Percentiles rank a stretch among this genome's conserved stretches.
Evolutionary conservation across 1,140 invertebrate species (phyloP).

Genomic region (Parapsyche elsis): DNA sequence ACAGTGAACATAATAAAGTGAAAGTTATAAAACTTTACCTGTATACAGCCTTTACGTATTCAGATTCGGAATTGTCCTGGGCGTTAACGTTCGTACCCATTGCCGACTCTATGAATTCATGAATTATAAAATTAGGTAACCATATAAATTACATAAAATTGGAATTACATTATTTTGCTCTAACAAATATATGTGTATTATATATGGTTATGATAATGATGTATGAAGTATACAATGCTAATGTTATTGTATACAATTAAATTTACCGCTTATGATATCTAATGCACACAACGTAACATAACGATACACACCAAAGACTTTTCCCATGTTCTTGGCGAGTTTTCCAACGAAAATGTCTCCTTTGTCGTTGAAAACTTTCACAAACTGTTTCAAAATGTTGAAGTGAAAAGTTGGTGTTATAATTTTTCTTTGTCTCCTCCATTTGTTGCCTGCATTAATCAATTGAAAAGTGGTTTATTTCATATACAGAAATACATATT

Average conservation of each 20-base stretch:
- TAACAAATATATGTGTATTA: not conserved
- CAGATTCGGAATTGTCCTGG: constrained; percentile 24
- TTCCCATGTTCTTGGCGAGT: constrained; percentile 69
- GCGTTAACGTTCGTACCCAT: constrained; percentile 39
- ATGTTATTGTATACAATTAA: not conserved
- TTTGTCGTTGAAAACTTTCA: constrained; percentile 84
- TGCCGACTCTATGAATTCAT: constrained; percentile 36
- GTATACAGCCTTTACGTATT: constrained; percentile 40
- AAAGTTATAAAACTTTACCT: constrained; percentile 26
- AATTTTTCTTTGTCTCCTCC: constrained; percentile 52
- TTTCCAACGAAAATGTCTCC: constrained; percentile 72
- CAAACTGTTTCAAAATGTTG: constrained; percentile 84
- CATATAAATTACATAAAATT: not conserved
- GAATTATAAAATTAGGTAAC: no score
- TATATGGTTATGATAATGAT: no score
- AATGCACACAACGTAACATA: constrained; percentile 79
- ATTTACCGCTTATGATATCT: constrained; percentile 84
- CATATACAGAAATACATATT: not conserved
- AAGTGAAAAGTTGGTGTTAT: constrained; percentile 89
- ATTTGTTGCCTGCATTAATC: constrained; percentile 44
- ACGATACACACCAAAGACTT: constrained; percentile 76
- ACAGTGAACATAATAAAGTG: no score
- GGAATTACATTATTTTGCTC: not conserved
- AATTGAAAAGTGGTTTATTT: not conserved
- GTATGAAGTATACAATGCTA: no score